Base-by-base conservation (phyloP, 2,888 invertebrate genomes). In the Pheosia gnoma region DNA sequence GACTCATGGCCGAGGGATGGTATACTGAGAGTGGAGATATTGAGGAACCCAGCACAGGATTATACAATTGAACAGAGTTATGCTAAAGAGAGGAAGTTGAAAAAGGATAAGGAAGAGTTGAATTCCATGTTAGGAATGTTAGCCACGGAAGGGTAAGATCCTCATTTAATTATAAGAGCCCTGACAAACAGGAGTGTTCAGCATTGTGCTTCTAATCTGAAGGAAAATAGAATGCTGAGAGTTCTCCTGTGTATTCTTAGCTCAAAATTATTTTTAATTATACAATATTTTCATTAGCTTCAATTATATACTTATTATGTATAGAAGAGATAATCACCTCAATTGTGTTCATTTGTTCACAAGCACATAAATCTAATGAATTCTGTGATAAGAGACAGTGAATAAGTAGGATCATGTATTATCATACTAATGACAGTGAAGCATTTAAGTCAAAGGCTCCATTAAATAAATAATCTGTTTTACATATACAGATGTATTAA, bases 1-100 rank as follows among this genome's bases (percentile, higher is more conserved):
- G 95, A 96, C 72, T 95, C 96, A 10, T 99, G 99, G 99, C 99
- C 99, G 0, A 94, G 98, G 66, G 98, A 98, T 88, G 99, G 99
- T 5, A 98, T 99, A 72, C 94, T 99, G 25, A 94, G 98, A 68
- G 98, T 99, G 11, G 98, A 99, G 91, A 97, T 98, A 77, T 89
- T 97, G 60, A 92, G 95, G 71, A 96, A 96, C 83, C 95, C 95
- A 11, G 94, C 94, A 4, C 95, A 96, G 61, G 96, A 96, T 85
- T 98, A 98, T 82, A 95, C 95, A 70, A 95, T 98, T 80, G 95
- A 96, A 83, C 96, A 97, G 74, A 97, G 97, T 74, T 98, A 98
- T 89, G 96, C 96, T 36, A 97, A 97, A 83, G 97, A 97, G 82
- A 95, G 95, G 66, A 96, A 95, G 82, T 80, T 97, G 62, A 95